Conservation (phyloP, 2,113 vertebrate genomes). For the Benitochromis conjunctus region DNA sequence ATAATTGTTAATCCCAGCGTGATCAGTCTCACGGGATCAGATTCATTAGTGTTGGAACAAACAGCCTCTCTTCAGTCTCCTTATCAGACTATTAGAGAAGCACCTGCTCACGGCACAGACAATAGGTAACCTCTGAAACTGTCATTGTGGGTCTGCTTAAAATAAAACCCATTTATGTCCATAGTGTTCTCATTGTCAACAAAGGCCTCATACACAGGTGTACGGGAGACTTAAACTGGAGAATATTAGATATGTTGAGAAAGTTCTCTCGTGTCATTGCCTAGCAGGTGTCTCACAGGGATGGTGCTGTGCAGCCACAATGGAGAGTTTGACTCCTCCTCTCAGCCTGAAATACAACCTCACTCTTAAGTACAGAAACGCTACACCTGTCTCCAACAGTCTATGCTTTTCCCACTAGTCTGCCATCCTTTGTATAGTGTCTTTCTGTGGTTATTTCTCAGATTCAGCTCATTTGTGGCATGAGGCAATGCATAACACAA, state of each 20-base stretch:
- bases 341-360: conserved; percentile 46
- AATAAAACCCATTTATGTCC: background rate
- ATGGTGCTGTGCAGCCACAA: background rate
- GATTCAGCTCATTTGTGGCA: conserved; percentile 27
- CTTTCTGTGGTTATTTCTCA: conserved; percentile 10
- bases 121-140: background rate
- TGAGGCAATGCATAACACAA: conserved; percentile 25
- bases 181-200: background rate
- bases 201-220: background rate
- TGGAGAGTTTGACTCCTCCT: background rate
- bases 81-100: conserved; percentile 3
- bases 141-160: background rate
- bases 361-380: background rate
- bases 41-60: conserved; percentile 8
- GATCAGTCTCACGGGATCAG: conserved; percentile 3
- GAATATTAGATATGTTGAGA: conserved; percentile 31
- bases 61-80: background rate
- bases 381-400: conserved; percentile 2
- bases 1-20: background rate
- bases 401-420: conserved; percentile 14
- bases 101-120: conserved; percentile 15
- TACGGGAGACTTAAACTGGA: background rate
- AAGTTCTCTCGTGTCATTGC: background rate
- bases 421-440: background rate
- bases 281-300: background rate